These are phyloP conservation scores for Leptopilina clavipes DNA, from an alignment of 1,140 invertebrate genomes.

Conservation along the genomic window DNA sequence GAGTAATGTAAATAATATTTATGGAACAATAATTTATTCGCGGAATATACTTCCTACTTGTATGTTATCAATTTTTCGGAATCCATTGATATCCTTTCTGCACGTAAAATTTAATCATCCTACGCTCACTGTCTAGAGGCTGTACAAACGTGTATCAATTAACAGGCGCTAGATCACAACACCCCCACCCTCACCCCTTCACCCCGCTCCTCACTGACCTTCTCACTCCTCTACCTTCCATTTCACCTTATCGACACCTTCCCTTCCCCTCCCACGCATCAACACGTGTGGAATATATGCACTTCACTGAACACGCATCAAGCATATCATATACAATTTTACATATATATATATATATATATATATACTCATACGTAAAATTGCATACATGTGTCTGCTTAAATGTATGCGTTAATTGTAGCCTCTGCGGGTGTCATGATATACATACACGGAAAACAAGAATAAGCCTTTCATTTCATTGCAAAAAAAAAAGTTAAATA, in stretches of 20 bases:
- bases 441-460: constrained; percentile 7
- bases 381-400: not conserved
- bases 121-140: not conserved
- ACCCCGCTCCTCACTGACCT: not conserved
- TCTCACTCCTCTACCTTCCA: constrained; percentile 26
- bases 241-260: not conserved
- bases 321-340: constrained; percentile 11
- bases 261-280: not conserved
- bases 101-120: constrained; percentile 13
- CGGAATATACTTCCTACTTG: not conserved
- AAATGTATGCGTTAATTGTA: constrained; percentile 7
- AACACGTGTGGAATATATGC: constrained; percentile 15
- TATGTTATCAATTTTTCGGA: constrained; percentile 12
- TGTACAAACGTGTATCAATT: constrained; percentile 26
- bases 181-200: not conserved
- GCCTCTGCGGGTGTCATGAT: constrained; percentile 21
- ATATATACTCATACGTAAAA: no score
- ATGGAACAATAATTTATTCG: constrained; percentile 10
- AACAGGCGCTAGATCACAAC: constrained; percentile 25
- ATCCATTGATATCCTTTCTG: constrained; percentile 17
- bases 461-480: constrained; percentile 16
- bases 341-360: not conserved
- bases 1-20: constrained; percentile 10
- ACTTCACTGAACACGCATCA: constrained; percentile 8
- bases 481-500: constrained; percentile 8